Percentiles rank a stretch among this genome's conserved stretches.
phyloP scores from a whole-genome alignment of 1,140 invertebrate species.

The Drosophila punjabiensis region DNA sequence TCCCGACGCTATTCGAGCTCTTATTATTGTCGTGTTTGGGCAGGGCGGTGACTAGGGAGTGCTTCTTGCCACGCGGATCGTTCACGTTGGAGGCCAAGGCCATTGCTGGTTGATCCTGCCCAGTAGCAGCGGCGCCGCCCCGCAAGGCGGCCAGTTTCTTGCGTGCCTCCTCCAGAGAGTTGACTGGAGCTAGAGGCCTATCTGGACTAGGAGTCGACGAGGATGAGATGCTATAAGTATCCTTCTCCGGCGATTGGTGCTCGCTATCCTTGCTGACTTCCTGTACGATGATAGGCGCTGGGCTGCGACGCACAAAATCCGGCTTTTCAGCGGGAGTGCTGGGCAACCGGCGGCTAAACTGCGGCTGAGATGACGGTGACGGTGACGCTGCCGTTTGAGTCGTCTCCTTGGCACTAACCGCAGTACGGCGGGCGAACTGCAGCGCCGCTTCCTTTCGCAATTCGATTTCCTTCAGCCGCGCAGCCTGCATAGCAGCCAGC shows the following conservation, averaged over 20 bases:
- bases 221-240: neutral
- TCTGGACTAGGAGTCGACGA: neutral
- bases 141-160: conserved; percentile 60
- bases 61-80: conserved; percentile 61
- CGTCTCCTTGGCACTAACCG: neutral
- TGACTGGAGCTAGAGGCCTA: neutral
- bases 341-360: neutral
- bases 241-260: neutral
- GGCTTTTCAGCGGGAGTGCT: neutral
- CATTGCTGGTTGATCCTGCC: neutral
- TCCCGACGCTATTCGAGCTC: neutral
- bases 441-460: neutral
- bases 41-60: neutral
- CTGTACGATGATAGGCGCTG: neutral
- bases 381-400: neutral
- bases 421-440: neutral
- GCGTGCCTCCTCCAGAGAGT: conserved; percentile 56
- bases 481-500: conserved; percentile 9
- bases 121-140: neutral
- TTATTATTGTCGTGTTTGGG: conserved; percentile 3
- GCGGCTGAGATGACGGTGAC: neutral
- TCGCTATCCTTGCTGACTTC: neutral
- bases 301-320: conserved; percentile 11
- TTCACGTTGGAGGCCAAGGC: conserved; percentile 35
- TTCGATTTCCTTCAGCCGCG: neutral